Evolutionary conservation across 2,888 invertebrate genomes (phyloP), one percentile per base, ranked within the genome.

Genomic region (Xestia rhomboidea): DNA sequence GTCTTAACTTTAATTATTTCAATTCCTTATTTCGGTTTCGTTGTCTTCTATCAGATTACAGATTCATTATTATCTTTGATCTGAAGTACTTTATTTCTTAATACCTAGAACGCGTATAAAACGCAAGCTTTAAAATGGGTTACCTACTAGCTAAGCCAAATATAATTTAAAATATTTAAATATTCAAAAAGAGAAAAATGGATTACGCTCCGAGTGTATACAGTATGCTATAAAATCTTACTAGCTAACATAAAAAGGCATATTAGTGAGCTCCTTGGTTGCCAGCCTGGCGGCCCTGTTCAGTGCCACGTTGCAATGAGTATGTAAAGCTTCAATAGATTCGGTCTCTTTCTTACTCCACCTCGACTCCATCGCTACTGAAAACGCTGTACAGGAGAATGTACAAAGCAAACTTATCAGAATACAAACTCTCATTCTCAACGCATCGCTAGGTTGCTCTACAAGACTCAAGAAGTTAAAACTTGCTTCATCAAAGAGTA

Each of bases 371-470:
- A 97, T 96, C 0, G 95, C 96, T 4, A 93, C 93, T 3, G 96
- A 97, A 75, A 98, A 96, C 0, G 97, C 97, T 24, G 97, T 97
- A 85, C 97, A 97, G 68, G 98, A 98, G 89, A 97, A 97, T 70
- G 97, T 97, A 44, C 98, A 98, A 75, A 98, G 93, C 44, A 98
- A 95, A 86, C 98, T 97, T 30, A 98, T 95, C n/a, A 98, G 96
- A 86, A 97, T 97, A 90, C 98, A 98, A 18, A 97, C 97, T 89
- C 98, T 97, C 89, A 97, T 97, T 87, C 97, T 96, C 13, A 98
- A 88, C 0, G 97, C 93, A 76, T 97, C 96, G 87, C 97, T 97
- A 0, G 97, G 96, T 89, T 97, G 97, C 86, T 97, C 96, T 76
- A 98, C 92, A 71, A 98, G 95, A 49, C 91, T 92, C 60, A 97